These are phyloP conservation scores for Sceliomorpha sp. DNA, from an alignment of 2,888 invertebrate genomes.

Conservation along the genomic window DNA sequence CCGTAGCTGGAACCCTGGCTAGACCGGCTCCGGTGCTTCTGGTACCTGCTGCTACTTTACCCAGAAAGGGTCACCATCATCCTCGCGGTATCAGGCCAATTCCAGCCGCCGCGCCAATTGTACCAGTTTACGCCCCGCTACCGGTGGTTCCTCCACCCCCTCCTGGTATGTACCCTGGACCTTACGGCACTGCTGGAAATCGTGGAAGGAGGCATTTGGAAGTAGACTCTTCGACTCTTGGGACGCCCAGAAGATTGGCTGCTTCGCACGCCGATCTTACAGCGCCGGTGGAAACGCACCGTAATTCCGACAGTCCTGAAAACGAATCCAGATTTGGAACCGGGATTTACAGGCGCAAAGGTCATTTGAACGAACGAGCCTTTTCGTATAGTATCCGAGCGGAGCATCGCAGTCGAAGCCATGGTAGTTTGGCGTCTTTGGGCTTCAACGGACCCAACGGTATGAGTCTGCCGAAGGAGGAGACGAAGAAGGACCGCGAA, in stretches of 20 bases:
- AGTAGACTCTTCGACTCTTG: constrained; percentile 62
- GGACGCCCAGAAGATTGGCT: constrained; percentile 71
- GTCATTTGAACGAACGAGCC: constrained; percentile 94
- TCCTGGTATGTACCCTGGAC: constrained; percentile 82
- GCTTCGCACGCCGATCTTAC: constrained; percentile 76
- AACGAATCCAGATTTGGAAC: constrained; percentile 86
- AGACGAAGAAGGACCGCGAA: constrained; percentile 93
- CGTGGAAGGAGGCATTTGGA: constrained; percentile 70
- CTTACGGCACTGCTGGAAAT: constrained; percentile 82
- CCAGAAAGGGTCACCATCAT: constrained; percentile 77
- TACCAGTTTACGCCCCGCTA: constrained; percentile 80
- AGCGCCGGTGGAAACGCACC: constrained; percentile 55
- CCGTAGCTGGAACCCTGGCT: constrained; percentile 74
- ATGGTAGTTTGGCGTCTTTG: constrained; percentile 94
- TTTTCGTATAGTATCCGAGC: constrained; percentile 96
- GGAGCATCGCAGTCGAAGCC: constrained; percentile 95
- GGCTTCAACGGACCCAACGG: constrained; percentile 89
- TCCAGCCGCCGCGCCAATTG: constrained; percentile 81
- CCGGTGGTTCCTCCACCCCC: constrained; percentile 84
- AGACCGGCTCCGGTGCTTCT: constrained; percentile 79
- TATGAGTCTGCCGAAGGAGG: constrained; percentile 73
- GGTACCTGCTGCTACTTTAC: constrained; percentile 82
- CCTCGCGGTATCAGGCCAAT: constrained; percentile 76
- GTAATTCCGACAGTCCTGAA: constrained; percentile 69
- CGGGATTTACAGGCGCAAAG: constrained; percentile 94